A percentile compares a stretch with the other conserved stretches of the same genome.
Conservation (phyloP, 2,888 invertebrate species). For the Lapara coniferarum region DNA sequence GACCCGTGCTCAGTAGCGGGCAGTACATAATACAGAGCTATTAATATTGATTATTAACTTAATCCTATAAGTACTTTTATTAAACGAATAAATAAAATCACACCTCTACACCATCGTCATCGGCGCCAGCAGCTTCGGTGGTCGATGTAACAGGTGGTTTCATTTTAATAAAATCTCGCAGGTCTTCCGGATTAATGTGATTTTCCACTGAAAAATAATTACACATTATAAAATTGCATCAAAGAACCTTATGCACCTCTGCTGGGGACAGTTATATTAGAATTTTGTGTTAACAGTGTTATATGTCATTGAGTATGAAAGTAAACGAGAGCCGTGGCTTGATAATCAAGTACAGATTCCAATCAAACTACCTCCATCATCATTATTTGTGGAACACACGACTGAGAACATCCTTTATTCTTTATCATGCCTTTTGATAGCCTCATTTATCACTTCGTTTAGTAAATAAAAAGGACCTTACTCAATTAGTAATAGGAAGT, state of each 20-base stretch:
- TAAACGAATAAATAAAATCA: conserved; percentile 1
- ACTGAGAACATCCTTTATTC: background rate
- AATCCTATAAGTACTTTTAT: no score
- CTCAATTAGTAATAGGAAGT: background rate
- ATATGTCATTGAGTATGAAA: background rate
- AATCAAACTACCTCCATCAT: no score
- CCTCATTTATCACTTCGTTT: no score
- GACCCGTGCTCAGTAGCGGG: no score
- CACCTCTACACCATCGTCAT: conserved; percentile 45
- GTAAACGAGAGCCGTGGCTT: no score
- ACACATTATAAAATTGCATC: no score
- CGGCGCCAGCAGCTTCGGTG: conserved; percentile 27
- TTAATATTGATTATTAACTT: no score
- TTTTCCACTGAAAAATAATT: conserved; percentile 65
- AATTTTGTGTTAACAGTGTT: background rate
- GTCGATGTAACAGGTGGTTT: conserved; percentile 35
- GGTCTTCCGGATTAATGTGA: conserved; percentile 72
- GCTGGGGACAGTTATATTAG: no score
- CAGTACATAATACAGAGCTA: no score
- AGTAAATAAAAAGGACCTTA: background rate
- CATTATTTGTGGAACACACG: no score
- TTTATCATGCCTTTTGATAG: conserved; percentile 6
- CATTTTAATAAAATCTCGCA: conserved; percentile 60
- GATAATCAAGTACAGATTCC: no score
- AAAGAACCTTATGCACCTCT: no score